These are phyloP conservation scores for Charaxes varanes DNA, from an alignment of 1,140 invertebrate genomes.

Conservation along the genomic window DNA sequence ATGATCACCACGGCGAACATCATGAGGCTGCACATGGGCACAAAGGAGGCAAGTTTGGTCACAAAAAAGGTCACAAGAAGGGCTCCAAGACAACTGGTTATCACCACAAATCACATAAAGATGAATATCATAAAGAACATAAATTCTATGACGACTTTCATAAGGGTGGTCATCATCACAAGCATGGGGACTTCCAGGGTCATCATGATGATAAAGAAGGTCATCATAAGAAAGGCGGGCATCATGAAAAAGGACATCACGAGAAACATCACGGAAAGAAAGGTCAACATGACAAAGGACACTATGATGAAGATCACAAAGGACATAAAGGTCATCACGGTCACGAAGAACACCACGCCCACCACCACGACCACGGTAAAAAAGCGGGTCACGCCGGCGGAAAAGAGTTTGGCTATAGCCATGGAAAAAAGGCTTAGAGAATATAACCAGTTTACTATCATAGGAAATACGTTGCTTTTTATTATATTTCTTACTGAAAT, in stretches of 20 bases:
- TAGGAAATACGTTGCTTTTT: slow-evolving; percentile 15
- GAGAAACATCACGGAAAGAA: slow-evolving; percentile 84
- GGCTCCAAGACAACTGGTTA: slow-evolving; percentile 84
- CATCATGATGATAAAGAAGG: slow-evolving; percentile 82
- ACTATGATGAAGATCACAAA: slow-evolving; percentile 78
- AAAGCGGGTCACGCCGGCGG: slow-evolving; percentile 78
- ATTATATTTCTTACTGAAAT: slow-evolving; percentile 7
- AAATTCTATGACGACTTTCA: slow-evolving; percentile 89
- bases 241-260: slow-evolving; percentile 81
- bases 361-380: slow-evolving; percentile 79
- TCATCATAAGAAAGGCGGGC: slow-evolving; percentile 81
- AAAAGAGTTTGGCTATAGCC: slow-evolving; percentile 78
- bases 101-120: slow-evolving; percentile 86
- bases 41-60: slow-evolving; percentile 82
- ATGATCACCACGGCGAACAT: slow-evolving; percentile 79
- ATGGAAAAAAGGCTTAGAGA: slow-evolving; percentile 63
- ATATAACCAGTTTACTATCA: slow-evolving; percentile 10
- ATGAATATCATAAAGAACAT: slow-evolving; percentile 89
- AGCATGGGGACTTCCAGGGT: slow-evolving; percentile 81
- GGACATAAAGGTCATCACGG: slow-evolving; percentile 78
- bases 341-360: slow-evolving; percentile 79
- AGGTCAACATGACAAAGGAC: slow-evolving; percentile 81
- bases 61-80: slow-evolving; percentile 87
- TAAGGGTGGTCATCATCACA: slow-evolving; percentile 82
- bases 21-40: slow-evolving; percentile 84